Base-by-base conservation (phyloP, 2,113 vertebrate species). In the Macrotus californicus region DNA sequence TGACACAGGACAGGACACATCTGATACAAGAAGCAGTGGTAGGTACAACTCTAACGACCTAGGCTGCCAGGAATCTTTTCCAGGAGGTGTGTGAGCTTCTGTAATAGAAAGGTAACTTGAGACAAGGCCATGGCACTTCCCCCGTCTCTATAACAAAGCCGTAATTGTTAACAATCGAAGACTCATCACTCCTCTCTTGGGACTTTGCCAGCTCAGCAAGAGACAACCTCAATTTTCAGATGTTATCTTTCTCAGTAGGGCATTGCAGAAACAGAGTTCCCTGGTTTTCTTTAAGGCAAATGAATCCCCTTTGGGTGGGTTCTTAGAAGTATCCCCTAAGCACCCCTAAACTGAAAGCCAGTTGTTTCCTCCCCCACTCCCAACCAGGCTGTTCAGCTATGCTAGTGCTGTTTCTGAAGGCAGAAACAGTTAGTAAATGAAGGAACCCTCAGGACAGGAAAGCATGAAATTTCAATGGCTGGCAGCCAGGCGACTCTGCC, bases 151-250 rank as follows among this genome's bases (percentile, higher is more conserved):
- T 84, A 97, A 97, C 97, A 97, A 97, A 93, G 97, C 89, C 75
- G 95, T 67, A 81, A 97, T 96, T 97, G 97, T 97, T 97, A 87
- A 81, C 89, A 89, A 93, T 39, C 19, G 90, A 87, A 94, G 94
- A 93, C 39, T 89, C 96, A 90, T 92, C 95, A 90, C 73, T 96
- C 94, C 77, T 96, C 72, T 88, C 73, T 93, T 91, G 95, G 94
- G 82, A 80, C 54, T 82, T 46, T 81, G 96, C 96, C 96, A 97
- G 93, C 82, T 95, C 86, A 75, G 89, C 92, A 86, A 95, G 82
- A 97, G 93, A 95, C 89, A 92, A 39, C 88, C 94, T 93, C 95
- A 80, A 83, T 87, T 96, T 97, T 96, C 89, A 97, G 96, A 97
- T 97, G 91, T 48, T 96, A 96, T 94, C 96, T 91, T 77, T 89